A percentile compares a stretch with the other conserved stretches of the same genome.
These are phyloP conservation scores for Siderastrea siderea DNA, from an alignment of 92 coral and sea anemone species.

Conservation along the genomic window DNA sequence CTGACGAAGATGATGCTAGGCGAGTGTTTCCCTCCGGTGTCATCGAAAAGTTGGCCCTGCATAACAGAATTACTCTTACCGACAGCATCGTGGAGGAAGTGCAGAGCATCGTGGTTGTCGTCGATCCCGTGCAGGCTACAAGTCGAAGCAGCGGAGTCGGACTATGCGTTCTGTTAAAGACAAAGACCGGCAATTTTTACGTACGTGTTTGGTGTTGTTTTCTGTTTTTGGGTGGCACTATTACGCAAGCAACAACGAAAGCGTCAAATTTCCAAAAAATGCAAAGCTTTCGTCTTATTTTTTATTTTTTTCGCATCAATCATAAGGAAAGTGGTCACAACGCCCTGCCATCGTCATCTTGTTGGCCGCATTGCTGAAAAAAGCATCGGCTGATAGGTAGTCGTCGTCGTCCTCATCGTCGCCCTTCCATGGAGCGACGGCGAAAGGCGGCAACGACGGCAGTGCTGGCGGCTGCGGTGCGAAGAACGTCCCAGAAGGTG, in stretches of 20 bases:
- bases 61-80: neutral
- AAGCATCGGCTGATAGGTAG: neutral
- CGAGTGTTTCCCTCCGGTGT: slow-evolving; percentile 19
- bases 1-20: neutral
- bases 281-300: too few relatives aligned
- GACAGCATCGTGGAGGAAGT: slow-evolving; percentile 1
- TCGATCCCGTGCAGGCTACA: slow-evolving; percentile 33
- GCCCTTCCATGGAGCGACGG: neutral
- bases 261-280: too few relatives aligned
- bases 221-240: too few relatives aligned
- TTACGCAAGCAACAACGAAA: too few relatives aligned
- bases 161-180: slow-evolving; percentile 9
- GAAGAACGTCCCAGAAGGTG: too few relatives aligned
- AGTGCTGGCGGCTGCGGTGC: too few relatives aligned
- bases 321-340: too few relatives aligned
- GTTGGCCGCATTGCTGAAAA: neutral
- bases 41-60: slow-evolving; percentile 15
- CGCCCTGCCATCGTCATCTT: neutral
- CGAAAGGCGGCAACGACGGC: too few relatives aligned
- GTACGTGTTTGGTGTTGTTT: neutral
- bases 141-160: slow-evolving; percentile 22
- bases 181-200: slow-evolving; percentile 12
- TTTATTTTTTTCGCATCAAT: too few relatives aligned
- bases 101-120: slow-evolving; percentile 4
- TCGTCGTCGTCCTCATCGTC: neutral